A percentile compares a stretch with the other conserved stretches of the same genome.
Evolutionary conservation across 2,888 invertebrate genomes (phyloP).

Genomic region (Ischnura elegans): DNA sequence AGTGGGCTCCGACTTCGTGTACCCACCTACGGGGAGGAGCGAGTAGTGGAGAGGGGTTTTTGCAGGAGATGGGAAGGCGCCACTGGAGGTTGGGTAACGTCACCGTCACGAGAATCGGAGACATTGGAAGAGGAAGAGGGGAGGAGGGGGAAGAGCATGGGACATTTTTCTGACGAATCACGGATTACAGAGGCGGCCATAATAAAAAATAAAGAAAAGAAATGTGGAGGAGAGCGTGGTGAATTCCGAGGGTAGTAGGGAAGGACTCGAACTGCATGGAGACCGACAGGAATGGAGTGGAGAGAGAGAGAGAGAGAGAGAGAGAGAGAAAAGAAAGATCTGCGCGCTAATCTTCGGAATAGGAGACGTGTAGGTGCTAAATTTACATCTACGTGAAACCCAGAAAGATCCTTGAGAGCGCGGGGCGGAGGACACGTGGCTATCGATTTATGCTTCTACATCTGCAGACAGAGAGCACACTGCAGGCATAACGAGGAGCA

Average conservation of each 20-base stretch:
- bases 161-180: constrained; percentile 28
- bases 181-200: not conserved
- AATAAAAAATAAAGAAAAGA: not conserved
- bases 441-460: too few species aligned
- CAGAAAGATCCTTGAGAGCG: not conserved
- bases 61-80: not conserved
- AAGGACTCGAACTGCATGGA: not conserved
- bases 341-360: not conserved
- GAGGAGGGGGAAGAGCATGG: not conserved
- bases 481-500: too few species aligned
- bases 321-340: not conserved
- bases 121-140: too few species aligned
- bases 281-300: not conserved
- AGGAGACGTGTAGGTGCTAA: not conserved
- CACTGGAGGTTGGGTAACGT: not conserved
- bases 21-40: not conserved
- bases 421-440: not conserved
- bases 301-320: not conserved
- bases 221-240: too few species aligned
- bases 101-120: not conserved
- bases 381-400: not conserved
- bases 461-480: too few species aligned
- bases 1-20: too few species aligned
- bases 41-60: too few species aligned
- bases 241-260: too few species aligned